These are phyloP conservation scores for Adelges cooleyi DNA, from an alignment of 1,140 invertebrate species.

Conservation along the genomic window DNA sequence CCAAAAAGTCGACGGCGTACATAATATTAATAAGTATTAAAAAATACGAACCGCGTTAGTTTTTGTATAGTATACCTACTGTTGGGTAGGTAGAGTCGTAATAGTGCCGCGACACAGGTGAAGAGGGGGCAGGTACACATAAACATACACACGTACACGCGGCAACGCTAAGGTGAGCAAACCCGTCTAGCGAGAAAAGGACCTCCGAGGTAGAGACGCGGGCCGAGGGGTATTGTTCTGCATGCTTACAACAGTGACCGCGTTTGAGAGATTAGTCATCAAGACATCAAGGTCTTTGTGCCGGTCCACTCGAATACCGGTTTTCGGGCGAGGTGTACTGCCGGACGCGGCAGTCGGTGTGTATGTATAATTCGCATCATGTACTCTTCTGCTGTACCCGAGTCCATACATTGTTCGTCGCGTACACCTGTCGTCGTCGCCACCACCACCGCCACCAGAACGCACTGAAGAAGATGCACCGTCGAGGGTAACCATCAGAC, in stretches of 20 bases:
- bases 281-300: conserved; percentile 20
- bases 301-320: conserved; percentile 9
- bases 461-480: too few species aligned
- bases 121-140: background rate
- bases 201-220: background rate
- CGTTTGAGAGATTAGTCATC: conserved; percentile 16
- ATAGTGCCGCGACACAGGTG: background rate
- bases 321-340: background rate
- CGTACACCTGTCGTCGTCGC: background rate
- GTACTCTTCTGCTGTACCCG: too few species aligned
- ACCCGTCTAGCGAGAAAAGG: background rate
- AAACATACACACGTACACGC: too few species aligned
- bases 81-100: too few species aligned
- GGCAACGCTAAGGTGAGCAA: background rate
- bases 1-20: too few species aligned
- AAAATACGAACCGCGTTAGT: too few species aligned
- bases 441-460: background rate
- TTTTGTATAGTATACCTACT: too few species aligned
- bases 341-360: background rate
- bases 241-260: conserved; percentile 6
- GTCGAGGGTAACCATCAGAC: too few species aligned
- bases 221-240: background rate
- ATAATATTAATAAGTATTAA: too few species aligned
- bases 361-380: background rate
- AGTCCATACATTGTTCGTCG: too few species aligned